A percentile compares a stretch with the other conserved stretches of the same genome.
These are phyloP conservation scores for Thecocarcelia acutangulata DNA, from an alignment of 2,888 invertebrate genomes.

Conservation along the genomic window DNA sequence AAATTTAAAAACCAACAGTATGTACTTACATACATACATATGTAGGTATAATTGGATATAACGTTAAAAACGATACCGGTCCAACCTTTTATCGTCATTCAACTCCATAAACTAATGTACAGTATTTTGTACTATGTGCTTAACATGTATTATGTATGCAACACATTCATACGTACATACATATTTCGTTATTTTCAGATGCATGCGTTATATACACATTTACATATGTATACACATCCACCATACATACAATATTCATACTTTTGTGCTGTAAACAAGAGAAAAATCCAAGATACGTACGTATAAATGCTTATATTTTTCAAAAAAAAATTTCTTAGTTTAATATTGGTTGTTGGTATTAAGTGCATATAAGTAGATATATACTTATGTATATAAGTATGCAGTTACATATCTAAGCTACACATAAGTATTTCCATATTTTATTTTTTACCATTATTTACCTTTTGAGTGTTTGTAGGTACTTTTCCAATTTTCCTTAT, in stretches of 20 bases:
- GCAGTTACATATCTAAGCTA: not conserved
- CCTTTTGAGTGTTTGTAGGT: conserved; percentile 39
- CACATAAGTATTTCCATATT: not conserved
- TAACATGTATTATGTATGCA: not conserved
- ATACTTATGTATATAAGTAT: not conserved
- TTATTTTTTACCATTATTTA: conserved; percentile 43
- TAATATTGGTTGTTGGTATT: not conserved
- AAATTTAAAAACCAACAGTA: too few species aligned
- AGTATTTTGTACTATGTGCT: not conserved
- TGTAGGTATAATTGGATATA: too few species aligned
- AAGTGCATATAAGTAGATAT: not conserved
- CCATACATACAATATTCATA: too few species aligned
- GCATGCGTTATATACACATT: too few species aligned
- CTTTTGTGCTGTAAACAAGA: too few species aligned
- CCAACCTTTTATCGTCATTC: conserved; percentile 62
- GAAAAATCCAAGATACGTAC: too few species aligned
- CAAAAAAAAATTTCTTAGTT: too few species aligned
- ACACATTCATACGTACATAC: too few species aligned
- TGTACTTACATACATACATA: too few species aligned
- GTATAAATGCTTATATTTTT: too few species aligned
- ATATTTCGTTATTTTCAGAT: too few species aligned
- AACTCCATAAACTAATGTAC: conserved; percentile 22
- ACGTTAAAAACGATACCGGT: conserved; percentile 27
- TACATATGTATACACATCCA: too few species aligned
- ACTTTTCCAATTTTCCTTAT: conserved; percentile 51